Conservation (phyloP, 2,113 vertebrate genomes). For the Emberiza fucata region DNA sequence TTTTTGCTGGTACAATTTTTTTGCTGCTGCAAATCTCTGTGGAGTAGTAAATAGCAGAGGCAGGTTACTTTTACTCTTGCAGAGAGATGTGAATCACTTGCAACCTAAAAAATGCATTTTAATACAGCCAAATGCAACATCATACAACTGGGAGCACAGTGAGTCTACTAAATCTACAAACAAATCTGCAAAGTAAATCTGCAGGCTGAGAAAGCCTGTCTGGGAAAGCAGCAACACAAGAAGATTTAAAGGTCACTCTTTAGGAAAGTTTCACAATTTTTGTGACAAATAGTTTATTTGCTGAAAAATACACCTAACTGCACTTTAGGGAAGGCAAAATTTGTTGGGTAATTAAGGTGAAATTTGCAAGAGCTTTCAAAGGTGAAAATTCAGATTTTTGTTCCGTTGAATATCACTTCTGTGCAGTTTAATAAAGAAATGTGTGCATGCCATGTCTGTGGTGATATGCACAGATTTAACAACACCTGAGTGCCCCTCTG, state of each 20-base stretch:
- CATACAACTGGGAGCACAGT: not conserved
- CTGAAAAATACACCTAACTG: not conserved
- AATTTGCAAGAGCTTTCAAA: not conserved
- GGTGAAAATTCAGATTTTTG: not conserved
- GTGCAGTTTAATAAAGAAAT: not conserved
- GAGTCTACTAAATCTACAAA: conserved; percentile 9
- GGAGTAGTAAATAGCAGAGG: not conserved
- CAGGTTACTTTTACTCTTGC: not conserved
- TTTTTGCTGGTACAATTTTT: not conserved
- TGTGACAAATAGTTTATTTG: not conserved
- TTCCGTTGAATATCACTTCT: not conserved
- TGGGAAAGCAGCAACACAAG: not conserved
- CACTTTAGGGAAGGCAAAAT: not conserved
- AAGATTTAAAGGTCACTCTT: conserved; percentile 13
- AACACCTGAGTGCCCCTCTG: not conserved
- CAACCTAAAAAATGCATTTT: conserved; percentile 15
- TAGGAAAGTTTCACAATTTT: not conserved
- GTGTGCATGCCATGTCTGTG: not conserved
- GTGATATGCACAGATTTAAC: not conserved
- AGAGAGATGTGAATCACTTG: not conserved
- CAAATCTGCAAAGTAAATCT: conserved; percentile 37
- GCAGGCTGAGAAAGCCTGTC: not conserved
- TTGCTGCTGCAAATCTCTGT: not conserved
- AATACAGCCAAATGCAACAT: conserved; percentile 25
- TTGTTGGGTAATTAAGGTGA: not conserved